phyloP scores from a whole-genome alignment of 2,888 invertebrate genomes.

The Pyralis farinalis region DNA sequence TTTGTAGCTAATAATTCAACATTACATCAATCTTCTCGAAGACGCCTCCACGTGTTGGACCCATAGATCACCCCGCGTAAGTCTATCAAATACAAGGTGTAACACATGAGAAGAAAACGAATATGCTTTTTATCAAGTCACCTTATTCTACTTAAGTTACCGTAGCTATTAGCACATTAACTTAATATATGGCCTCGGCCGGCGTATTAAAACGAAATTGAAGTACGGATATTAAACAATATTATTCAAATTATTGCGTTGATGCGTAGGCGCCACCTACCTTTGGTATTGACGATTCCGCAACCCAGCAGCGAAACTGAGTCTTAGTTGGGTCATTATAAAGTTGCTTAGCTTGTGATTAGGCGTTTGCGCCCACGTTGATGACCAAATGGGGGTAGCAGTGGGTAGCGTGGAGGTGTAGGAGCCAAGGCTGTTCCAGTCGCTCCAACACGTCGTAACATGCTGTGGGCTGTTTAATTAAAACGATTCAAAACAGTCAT shows the following conservation, averaged over 20 bases:
- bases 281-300: slow-evolving; percentile 56
- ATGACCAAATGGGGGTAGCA: slow-evolving; percentile 78
- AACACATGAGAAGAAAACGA: too few relatives aligned
- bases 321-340: slow-evolving; percentile 66
- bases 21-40: too few relatives aligned
- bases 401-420: slow-evolving; percentile 77
- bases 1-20: too few relatives aligned
- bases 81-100: too few relatives aligned
- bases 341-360: slow-evolving; percentile 70
- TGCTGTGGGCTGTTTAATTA: slow-evolving; percentile 73
- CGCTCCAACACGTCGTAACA: slow-evolving; percentile 61
- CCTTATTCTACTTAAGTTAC: too few relatives aligned
- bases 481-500: slow-evolving; percentile 56
- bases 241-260: slow-evolving; percentile 51
- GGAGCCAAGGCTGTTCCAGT: slow-evolving; percentile 75
- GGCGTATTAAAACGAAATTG: slow-evolving; percentile 27
- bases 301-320: slow-evolving; percentile 65
- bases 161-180: slow-evolving; percentile 6
- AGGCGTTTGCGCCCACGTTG: slow-evolving; percentile 66
- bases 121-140: too few relatives aligned
- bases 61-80: too few relatives aligned
- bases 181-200: slow-evolving; percentile 15
- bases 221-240: slow-evolving; percentile 30
- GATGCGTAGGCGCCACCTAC: slow-evolving; percentile 60
- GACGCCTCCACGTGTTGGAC: too few relatives aligned